Base-by-base conservation (phyloP, 2,797 vertebrate genomes). In the Eulemur coronatus region DNA sequence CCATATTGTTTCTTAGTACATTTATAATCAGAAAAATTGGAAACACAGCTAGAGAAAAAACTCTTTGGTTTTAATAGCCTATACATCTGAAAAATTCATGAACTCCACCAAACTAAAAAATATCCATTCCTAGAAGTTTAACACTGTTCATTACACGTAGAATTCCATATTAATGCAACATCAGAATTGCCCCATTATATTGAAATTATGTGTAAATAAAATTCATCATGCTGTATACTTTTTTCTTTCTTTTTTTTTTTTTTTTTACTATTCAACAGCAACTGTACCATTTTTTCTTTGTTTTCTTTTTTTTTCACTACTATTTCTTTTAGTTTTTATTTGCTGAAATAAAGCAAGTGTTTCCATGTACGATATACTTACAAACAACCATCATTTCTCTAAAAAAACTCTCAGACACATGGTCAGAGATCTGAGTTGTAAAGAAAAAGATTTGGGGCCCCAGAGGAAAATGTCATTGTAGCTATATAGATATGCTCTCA, bases 351-450 rank as follows among this genome's bases (percentile, higher is more conserved):
- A 92, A 78, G 22, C 43, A 84, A 92, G 50, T 75, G 73, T 69
- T 89, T 91, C 78, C 22, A 4, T 65, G 50, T 18, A 48, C 72
- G 12, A 57, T 65, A 10, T 48, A 96, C 69, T 87, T 86, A 63
- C 48, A 91, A 93, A 63, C 43, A 96, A 82, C 33, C 69, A 82
- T 50, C 30, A 96, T 75, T 84, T 95, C 78, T 84, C 80, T 87
- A 65, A 89, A 89, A 95, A 95, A 15, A 33, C 4, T n/a, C 38
- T 30, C 55, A 69, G 63, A 63, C 8, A 22, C 24, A 22, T 88
- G 67, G 33, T 9, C 20, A 82, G 57, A 43, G 65, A 79, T 48
- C 33, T 22, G 52, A 78, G 35, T 46, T 67, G 28, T 0, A 67
- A 52, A 94, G 35, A 43, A 48, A 84, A 52, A 78, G 55, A 41